Evolutionary conservation across 2,888 invertebrate species (phyloP).

Genomic region (Campoletis raptor): DNA sequence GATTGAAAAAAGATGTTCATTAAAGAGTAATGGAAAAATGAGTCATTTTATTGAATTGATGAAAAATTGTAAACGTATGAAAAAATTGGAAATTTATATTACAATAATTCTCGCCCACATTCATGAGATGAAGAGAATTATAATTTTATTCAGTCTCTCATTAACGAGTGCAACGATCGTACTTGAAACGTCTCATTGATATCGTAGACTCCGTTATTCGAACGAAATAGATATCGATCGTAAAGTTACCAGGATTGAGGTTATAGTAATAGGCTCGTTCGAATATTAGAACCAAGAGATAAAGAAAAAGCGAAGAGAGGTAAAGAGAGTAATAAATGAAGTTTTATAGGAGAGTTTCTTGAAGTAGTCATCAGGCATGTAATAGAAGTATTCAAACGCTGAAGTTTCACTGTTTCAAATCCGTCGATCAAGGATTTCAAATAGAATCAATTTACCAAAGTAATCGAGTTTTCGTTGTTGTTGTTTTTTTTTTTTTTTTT

Average conservation of each 20-base stretch:
- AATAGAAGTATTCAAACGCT: neutral
- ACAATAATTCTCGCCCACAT: neutral
- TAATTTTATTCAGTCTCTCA: neutral
- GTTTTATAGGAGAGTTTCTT: conserved; percentile 26
- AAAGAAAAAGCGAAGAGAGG: neutral
- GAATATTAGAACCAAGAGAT: conserved; percentile 9
- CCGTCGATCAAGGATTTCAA: too few relatives aligned
- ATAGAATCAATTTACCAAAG: neutral
- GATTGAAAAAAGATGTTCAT: neutral
- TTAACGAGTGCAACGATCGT: conserved; percentile 37
- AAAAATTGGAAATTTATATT: neutral
- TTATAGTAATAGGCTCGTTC: conserved; percentile 11
- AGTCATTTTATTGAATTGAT: neutral
- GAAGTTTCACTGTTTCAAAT: too few relatives aligned
- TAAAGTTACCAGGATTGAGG: conserved; percentile 35
- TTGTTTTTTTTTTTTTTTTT: too few relatives aligned
- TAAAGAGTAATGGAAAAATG: neutral
- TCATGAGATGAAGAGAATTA: neutral
- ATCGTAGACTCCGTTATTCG: conserved; percentile 21
- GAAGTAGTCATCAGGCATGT: conserved; percentile 3
- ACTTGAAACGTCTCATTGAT: conserved; percentile 22
- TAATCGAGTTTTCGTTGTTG: neutral
- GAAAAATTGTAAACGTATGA: neutral
- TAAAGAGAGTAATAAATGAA: conserved; percentile 4
- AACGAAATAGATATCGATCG: conserved; percentile 35